Conservation (phyloP, 1,140 invertebrate species). For the Arctopsyche grandis region DNA sequence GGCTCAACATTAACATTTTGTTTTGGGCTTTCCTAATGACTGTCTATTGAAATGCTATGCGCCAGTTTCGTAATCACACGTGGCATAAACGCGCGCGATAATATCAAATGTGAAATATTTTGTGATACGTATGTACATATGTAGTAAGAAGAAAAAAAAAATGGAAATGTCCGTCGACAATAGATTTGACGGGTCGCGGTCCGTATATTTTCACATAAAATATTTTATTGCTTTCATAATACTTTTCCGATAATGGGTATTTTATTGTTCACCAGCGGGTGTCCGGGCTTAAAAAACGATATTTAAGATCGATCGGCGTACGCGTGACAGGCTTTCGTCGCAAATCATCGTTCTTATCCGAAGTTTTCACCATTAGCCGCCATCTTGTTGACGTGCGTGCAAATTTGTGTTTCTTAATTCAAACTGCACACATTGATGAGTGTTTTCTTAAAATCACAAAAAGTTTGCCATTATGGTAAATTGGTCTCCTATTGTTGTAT, state of each 20-base stretch:
- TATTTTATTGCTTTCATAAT: constrained; percentile 43
- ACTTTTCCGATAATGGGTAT: constrained; percentile 39
- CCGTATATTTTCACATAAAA: constrained; percentile 38
- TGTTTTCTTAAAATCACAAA: too few relatives aligned
- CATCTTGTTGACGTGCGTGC: background rate
- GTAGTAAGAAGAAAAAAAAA: background rate
- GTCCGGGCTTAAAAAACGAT: constrained; percentile 6
- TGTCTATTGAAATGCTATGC: background rate
- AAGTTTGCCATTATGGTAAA: too few relatives aligned
- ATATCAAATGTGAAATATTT: background rate
- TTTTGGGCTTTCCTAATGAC: background rate
- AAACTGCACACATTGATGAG: too few relatives aligned
- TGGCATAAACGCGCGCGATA: too few relatives aligned
- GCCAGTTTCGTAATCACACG: background rate
- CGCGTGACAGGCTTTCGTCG: background rate
- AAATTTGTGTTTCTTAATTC: background rate
- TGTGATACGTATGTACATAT: background rate
- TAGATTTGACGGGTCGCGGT: background rate
- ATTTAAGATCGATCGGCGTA: constrained; percentile 30
- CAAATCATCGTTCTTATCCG: constrained; percentile 18
- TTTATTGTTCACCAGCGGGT: constrained; percentile 25
- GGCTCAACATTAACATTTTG: background rate
- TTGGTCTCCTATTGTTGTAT: too few relatives aligned
- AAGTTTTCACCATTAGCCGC: background rate
- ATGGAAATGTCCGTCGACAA: background rate